Conservation (phyloP, 2,113 vertebrate species). For the Mungos mungo region DNA sequence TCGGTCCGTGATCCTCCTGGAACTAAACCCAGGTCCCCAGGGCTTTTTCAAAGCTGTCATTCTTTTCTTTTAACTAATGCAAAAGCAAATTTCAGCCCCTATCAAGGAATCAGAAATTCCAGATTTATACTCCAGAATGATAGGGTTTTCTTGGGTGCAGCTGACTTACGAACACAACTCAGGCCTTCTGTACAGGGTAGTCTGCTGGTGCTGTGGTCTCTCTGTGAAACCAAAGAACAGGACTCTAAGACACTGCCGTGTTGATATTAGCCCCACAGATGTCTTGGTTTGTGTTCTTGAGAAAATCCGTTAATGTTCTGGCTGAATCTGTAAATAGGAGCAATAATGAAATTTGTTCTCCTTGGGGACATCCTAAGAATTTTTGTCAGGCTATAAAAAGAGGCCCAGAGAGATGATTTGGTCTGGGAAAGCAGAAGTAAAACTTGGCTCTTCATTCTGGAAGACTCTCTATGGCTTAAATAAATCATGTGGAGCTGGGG, state of each 20-base stretch:
- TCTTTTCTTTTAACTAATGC: background rate
- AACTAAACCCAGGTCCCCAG: background rate
- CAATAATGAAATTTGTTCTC: background rate
- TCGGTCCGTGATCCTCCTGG: background rate
- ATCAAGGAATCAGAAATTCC: background rate
- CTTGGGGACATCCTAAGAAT: background rate
- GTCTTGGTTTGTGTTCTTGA: constrained; percentile 32
- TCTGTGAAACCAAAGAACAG: background rate
- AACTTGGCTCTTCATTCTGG: background rate
- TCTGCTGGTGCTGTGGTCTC: background rate
- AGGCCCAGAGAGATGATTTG: background rate
- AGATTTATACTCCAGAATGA: background rate
- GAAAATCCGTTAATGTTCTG: constrained; percentile 5
- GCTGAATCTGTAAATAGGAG: constrained; percentile 41
- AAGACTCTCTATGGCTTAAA: background rate
- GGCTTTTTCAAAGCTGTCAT: background rate
- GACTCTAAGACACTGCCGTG: background rate
- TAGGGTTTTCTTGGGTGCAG: background rate
- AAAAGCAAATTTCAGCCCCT: background rate
- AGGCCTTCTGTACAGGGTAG: background rate
- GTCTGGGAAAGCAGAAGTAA: background rate
- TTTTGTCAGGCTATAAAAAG: background rate
- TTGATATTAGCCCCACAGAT: background rate
- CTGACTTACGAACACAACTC: background rate
- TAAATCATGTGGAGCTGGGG: background rate